Evolutionary conservation across 2,888 invertebrate species (phyloP).

Genomic region (Rhagonycha fulva): DNA sequence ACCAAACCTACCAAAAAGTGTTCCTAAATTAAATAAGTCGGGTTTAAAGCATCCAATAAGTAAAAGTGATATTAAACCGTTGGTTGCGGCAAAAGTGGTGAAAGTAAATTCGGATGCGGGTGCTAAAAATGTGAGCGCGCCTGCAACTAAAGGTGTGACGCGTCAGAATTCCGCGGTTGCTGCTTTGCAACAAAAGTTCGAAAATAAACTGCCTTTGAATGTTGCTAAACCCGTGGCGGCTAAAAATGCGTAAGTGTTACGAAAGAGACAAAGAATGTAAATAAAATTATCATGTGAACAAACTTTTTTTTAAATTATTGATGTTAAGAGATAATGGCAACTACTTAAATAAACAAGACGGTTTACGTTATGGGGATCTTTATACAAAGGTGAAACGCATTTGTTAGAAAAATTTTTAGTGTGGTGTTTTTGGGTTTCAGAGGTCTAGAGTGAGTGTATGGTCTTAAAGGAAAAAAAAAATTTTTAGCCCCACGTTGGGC

Average conservation of each 20-base stretch:
- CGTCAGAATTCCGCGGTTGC: conserved; percentile 72
- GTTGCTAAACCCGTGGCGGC: conserved; percentile 5
- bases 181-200: conserved; percentile 79
- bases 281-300: not conserved
- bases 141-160: conserved; percentile 58
- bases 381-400: not conserved
- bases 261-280: not conserved
- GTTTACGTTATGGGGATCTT: not conserved
- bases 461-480: not conserved
- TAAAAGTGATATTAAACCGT: conserved; percentile 37
- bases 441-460: not conserved
- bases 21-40: conserved; percentile 56
- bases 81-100: conserved; percentile 27
- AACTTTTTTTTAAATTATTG: conserved; percentile 24
- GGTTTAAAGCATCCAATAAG: conserved; percentile 50
- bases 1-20: conserved; percentile 53
- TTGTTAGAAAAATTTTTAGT: not conserved
- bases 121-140: conserved; percentile 43
- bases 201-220: conserved; percentile 54
- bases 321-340: conserved; percentile 17
- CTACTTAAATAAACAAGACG: conserved; percentile 20
- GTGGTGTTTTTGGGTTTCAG: not conserved
- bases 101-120: conserved; percentile 29
- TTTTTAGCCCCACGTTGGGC: not conserved
- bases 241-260: conserved; percentile 15